phyloP scores from a whole-genome alignment of 2,113 vertebrate species.

The Dolichotis patagonum region DNA sequence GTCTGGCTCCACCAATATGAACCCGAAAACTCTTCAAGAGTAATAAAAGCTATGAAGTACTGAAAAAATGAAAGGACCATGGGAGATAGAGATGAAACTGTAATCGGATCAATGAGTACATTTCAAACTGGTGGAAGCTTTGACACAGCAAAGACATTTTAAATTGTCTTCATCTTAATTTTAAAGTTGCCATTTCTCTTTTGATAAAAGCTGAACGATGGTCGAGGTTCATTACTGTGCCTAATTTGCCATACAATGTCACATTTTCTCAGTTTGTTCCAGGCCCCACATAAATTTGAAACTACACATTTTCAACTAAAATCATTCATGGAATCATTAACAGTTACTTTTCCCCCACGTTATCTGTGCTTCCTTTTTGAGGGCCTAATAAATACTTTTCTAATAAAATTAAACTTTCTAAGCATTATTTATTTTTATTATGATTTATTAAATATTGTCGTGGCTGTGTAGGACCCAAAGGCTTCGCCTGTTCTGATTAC shows the following conservation, averaged over 20 bases:
- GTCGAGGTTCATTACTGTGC: conserved; percentile 37
- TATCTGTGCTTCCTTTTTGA: background rate
- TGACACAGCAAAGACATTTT: background rate
- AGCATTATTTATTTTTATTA: background rate
- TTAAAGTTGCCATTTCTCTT: conserved; percentile 49
- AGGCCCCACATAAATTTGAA: conserved; percentile 31
- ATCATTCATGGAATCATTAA: background rate
- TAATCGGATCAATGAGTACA: conserved; percentile 15
- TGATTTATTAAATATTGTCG: background rate
- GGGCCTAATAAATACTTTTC: background rate
- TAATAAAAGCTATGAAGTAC: background rate
- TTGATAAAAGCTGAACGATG: conserved; percentile 49
- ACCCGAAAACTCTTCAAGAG: conserved; percentile 15
- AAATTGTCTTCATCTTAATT: conserved; percentile 47
- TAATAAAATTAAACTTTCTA: background rate
- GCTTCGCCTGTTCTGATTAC: background rate
- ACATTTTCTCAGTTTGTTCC: conserved; percentile 18
- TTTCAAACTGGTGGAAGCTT: conserved; percentile 11
- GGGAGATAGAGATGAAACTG: background rate
- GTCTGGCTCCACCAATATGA: background rate
- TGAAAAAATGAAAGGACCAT: background rate
- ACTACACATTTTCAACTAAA: conserved; percentile 32
- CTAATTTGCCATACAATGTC: conserved; percentile 20
- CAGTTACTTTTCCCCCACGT: background rate
- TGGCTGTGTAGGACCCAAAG: background rate